Percentiles rank a stretch among this genome's conserved stretches.
phyloP scores from a whole-genome alignment of 2,888 invertebrate species.

The Andrena bucephala region DNA sequence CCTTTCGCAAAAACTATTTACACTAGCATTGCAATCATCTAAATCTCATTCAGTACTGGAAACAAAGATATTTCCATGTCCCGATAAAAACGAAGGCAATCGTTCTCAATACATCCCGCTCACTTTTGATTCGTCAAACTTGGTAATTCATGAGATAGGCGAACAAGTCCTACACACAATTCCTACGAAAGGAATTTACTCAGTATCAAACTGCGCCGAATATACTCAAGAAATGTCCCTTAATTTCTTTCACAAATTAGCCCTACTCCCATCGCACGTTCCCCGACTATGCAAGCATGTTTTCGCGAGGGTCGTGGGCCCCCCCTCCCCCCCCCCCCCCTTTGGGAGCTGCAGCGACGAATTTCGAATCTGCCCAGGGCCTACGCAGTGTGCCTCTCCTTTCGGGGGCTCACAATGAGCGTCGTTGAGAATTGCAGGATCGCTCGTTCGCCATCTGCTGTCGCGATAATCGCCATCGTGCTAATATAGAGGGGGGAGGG shows the following conservation, averaged over 20 bases:
- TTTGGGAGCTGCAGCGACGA: slow-evolving; percentile 30
- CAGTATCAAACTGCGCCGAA: too few relatives aligned
- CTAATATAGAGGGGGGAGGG: slow-evolving; percentile 18
- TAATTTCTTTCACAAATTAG: not conserved
- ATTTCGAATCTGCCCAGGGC: slow-evolving; percentile 38
- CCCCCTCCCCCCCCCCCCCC: not conserved
- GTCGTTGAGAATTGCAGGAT: slow-evolving; percentile 57
- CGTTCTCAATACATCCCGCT: too few relatives aligned
- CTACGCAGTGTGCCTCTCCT: slow-evolving; percentile 27
- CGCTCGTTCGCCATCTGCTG: slow-evolving; percentile 67
- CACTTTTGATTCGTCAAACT: too few relatives aligned
- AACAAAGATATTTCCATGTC: too few relatives aligned
- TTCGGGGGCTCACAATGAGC: slow-evolving; percentile 54
- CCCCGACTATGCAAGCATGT: not conserved
- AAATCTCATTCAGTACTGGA: too few relatives aligned
- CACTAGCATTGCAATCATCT: too few relatives aligned
- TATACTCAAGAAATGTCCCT: not conserved
- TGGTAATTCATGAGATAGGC: too few relatives aligned
- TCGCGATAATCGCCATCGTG: slow-evolving; percentile 33
- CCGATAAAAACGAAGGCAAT: too few relatives aligned
- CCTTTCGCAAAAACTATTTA: too few relatives aligned
- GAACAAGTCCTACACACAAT: too few relatives aligned
- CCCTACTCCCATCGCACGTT: not conserved
- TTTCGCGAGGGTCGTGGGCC: not conserved
- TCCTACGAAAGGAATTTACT: too few relatives aligned